Evolutionary conservation across 2,113 vertebrate genomes (phyloP).

Genomic region (Planiliza haematocheilus): DNA sequence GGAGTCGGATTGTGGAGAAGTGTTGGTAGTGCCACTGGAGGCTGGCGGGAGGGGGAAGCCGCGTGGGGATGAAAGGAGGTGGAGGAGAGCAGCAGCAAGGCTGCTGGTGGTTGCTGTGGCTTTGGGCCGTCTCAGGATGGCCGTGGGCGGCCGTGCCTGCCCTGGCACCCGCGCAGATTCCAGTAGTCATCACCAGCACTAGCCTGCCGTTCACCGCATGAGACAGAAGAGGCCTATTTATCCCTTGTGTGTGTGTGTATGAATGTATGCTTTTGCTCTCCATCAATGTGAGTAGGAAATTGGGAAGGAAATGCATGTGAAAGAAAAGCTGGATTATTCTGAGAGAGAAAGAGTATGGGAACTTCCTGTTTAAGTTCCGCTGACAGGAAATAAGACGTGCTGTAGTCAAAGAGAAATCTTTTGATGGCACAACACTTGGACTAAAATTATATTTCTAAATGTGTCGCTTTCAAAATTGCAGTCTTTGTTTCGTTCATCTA

Average conservation of each 20-base stretch:
- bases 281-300: slow-evolving; percentile 39
- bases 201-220: slow-evolving; percentile 48
- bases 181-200: slow-evolving; percentile 76
- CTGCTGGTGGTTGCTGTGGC: slow-evolving; percentile 79
- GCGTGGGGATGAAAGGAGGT: slow-evolving; percentile 52
- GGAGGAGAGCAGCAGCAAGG: slow-evolving; percentile 54
- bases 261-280: slow-evolving; percentile 57
- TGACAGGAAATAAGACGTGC: slow-evolving; percentile 41
- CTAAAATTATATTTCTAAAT: not conserved
- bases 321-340: slow-evolving; percentile 66
- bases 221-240: slow-evolving; percentile 65
- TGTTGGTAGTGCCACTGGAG: slow-evolving; percentile 48
- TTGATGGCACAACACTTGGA: not conserved
- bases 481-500: not conserved
- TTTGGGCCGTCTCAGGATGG: slow-evolving; percentile 72
- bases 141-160: slow-evolving; percentile 76
- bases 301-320: slow-evolving; percentile 57
- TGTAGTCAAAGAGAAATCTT: slow-evolving; percentile 24
- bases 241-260: slow-evolving; percentile 38
- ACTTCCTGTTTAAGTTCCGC: slow-evolving; percentile 49
- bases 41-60: slow-evolving; percentile 14
- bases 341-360: slow-evolving; percentile 56
- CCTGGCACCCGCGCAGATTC: slow-evolving; percentile 78
- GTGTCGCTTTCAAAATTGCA: too few relatives aligned
- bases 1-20: slow-evolving; percentile 47